These are phyloP conservation scores for Masnerella sp. DNA, from an alignment of 2,888 invertebrate species.

Conservation along the genomic window DNA sequence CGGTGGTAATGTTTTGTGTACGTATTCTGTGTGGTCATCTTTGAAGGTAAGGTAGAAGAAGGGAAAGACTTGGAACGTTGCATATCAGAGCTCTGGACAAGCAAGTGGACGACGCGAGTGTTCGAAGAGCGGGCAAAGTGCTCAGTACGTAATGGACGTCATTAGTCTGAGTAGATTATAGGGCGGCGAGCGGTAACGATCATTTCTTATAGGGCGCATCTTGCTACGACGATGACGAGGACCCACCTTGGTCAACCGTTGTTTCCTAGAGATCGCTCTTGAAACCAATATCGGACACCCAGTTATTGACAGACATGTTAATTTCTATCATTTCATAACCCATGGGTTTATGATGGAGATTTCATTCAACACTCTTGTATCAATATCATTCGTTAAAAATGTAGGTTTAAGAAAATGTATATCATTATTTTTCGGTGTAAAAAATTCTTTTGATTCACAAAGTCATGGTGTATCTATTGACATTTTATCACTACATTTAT, in stretches of 20 bases:
- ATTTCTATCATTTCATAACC: conserved; percentile 56
- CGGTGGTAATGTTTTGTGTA: conserved; percentile 58
- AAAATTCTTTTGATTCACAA: conserved; percentile 30
- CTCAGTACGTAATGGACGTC: conserved; percentile 77
- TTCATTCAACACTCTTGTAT: conserved; percentile 35
- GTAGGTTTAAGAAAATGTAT: conserved; percentile 46
- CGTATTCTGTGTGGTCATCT: conserved; percentile 64
- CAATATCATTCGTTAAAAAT: conserved; percentile 37
- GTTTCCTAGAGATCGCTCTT: conserved; percentile 65
- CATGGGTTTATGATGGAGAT: conserved; percentile 38
- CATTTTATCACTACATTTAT: too few relatives aligned
- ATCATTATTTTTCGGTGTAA: conserved; percentile 44
- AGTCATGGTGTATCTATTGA: too few relatives aligned
- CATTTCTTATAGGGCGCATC: conserved; percentile 76
- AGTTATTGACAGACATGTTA: conserved; percentile 46
- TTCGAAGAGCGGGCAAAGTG: conserved; percentile 68
- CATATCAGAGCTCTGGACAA: conserved; percentile 73
- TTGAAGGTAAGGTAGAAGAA: conserved; percentile 45
- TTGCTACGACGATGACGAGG: conserved; percentile 67
- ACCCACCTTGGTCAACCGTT: conserved; percentile 66
- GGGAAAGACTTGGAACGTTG: conserved; percentile 64
- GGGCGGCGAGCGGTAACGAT: conserved; percentile 78
- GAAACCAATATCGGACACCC: conserved; percentile 66
- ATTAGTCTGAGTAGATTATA: conserved; percentile 78
- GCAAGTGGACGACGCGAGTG: conserved; percentile 71